Evolutionary conservation across 2,888 invertebrate genomes (phyloP), one percentile per base, ranked within the genome.

Genomic region (Orthosia gothica): DNA sequence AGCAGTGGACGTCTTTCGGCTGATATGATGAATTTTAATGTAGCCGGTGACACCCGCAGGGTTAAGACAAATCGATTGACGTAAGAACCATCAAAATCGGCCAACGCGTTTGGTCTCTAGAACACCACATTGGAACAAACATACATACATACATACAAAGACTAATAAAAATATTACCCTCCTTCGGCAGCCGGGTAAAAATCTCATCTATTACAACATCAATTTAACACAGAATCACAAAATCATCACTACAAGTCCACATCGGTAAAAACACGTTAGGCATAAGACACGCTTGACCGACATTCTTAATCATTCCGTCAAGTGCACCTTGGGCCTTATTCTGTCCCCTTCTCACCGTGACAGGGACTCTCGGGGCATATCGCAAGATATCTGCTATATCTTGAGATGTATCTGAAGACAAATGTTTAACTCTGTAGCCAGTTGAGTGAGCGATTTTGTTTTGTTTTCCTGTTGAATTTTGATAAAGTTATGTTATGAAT

Each of bases 261-360:
- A 26, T 66, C 15, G 57, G 18, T 47, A 66, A 45, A 81, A 66
- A 57, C 18, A 81, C 69, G 66, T 58, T 32, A 63, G 13, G n/a
- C 47, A 5, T n/a, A 66, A 49, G 69, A 68, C 52, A 79, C 59
- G 74, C 66, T 68, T 76, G 74, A 70, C 67, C 78, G 78, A 72
- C 69, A 70, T 77, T 74, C 70, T 79, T 81, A 81, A 81, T 84
- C 84, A 79, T 76, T 74, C 79, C 74, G 79, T 88, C 88, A 86
- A 69, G 69, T 65, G 64, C 79, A 86, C 69, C 74, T 68, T 71
- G 72, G 73, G 40, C 69, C 70, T 65, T 75, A 84, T 67, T 71
- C 5, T 63, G 79, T 77, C 61, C 87, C 84, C 75, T 85, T 64
- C 61, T 80, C 81, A 80, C 63, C 15, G 47, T 76, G 88, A 81